Base-by-base conservation (phyloP, 2,888 invertebrate genomes). In the Aplocera efformata region DNA sequence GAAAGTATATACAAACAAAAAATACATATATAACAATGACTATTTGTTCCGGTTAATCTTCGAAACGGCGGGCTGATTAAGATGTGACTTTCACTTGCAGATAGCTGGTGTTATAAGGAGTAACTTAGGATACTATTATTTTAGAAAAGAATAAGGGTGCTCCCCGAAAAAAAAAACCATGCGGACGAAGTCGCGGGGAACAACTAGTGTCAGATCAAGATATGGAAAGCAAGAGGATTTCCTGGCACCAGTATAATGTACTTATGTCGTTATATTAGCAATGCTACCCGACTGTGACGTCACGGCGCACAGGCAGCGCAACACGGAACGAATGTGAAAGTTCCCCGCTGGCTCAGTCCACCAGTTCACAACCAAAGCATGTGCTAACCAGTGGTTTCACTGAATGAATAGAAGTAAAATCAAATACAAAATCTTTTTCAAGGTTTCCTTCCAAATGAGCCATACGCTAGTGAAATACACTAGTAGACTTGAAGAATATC, bases 301-400 rank as follows among this genome's bases (percentile, higher is more conserved):
- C 83, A 81, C 53, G 55, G 67, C n/a, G n/a, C 68, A 60, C 67
- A 60, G 67, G 68, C 73, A 74, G 69, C 80, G 77, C 79, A 79
- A 79, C 75, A 69, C 70, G 60, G 63, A 78, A 71, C 75, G 77
- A 84, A 85, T 85, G 86, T 86, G 86, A 86, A 86, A 86, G 86
- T 86, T 84, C 78, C 69, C 63, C 51, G 67, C 68, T 68, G 72
- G 68, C 68, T 56, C 72, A 74, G 62, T 67, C 60, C 63, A 62
- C 73, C 72, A 74, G 62, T 67, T 60, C 63, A 62, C 73, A 68
- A 63, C 64, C 70, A 58, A 63, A 72, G 62, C 77, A 79, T 76
- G 74, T 82, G 77, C 70, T 73, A 76, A 78, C 65, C 63, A 71
- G 69, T 77, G 71, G 68, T 71, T 72, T 67, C 61, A 58, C 60